A percentile compares a stretch with the other conserved stretches of the same genome.
Evolutionary conservation across 1,140 invertebrate genomes (phyloP).

Genomic region (Maconellicoccus hirsutus): DNA sequence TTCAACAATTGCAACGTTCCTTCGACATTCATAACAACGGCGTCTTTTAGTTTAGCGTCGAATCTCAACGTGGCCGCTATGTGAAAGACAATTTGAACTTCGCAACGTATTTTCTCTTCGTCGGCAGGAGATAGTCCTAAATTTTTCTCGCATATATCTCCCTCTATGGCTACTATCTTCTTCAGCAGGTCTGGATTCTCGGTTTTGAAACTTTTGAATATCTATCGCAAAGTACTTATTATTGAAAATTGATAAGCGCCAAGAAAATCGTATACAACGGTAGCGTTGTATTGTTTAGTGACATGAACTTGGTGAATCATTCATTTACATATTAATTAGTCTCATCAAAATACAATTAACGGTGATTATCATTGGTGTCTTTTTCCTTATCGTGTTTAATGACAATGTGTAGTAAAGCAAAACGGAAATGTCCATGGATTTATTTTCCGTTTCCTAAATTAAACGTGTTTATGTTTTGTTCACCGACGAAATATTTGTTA

Average conservation of each 20-base stretch:
- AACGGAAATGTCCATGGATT: neutral
- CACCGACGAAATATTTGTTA: too few species aligned
- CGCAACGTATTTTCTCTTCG: conserved; percentile 41
- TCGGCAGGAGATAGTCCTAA: conserved; percentile 49
- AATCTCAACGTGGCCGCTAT: conserved; percentile 73
- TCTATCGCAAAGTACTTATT: too few species aligned
- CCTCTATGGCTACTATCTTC: conserved; percentile 64
- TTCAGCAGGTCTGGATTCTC: conserved; percentile 50
- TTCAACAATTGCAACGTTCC: conserved; percentile 52
- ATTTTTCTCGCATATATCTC: conserved; percentile 48
- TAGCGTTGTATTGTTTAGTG: too few species aligned
- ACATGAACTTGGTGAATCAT: too few species aligned
- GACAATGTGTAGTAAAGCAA: neutral
- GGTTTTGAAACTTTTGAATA: conserved; percentile 56
- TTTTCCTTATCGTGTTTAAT: neutral
- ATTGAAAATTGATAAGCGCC: too few species aligned
- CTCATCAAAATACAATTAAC: neutral
- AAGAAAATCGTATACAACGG: too few species aligned
- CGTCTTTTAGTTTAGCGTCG: conserved; percentile 57
- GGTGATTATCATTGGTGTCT: neutral
- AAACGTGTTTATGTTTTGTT: too few species aligned
- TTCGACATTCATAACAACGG: conserved; percentile 56
- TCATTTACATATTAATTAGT: neutral
- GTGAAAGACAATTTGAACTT: conserved; percentile 74
- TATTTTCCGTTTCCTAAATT: neutral